These are phyloP conservation scores for Liolophura sinensis DNA, from an alignment of 1,140 invertebrate species.

Conservation along the genomic window DNA sequence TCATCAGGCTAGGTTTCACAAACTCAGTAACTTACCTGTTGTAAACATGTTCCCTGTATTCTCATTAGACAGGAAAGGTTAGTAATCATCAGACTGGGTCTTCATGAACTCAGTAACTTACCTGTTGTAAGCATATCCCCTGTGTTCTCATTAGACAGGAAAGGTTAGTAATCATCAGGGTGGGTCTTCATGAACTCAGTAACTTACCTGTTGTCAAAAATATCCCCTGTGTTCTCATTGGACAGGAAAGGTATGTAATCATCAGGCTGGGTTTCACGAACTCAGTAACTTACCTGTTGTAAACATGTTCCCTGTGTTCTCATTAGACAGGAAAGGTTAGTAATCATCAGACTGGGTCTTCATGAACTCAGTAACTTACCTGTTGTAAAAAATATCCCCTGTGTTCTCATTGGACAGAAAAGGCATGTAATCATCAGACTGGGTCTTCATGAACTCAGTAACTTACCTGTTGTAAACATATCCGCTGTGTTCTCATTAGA, in stretches of 20 bases:
- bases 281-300: slow-evolving; percentile 72
- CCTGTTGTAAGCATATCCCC: slow-evolving; percentile 72
- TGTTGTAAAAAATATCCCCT: too few species aligned
- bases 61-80: slow-evolving; percentile 82
- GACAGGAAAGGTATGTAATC: slow-evolving; percentile 88
- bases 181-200: slow-evolving; percentile 75
- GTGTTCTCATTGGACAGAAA: slow-evolving; percentile 81
- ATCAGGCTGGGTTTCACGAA: slow-evolving; percentile 78
- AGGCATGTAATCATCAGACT: slow-evolving; percentile 84
- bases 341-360: too few species aligned
- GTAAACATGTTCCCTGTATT: slow-evolving; percentile 77
- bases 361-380: too few species aligned
- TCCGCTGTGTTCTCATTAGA: too few species aligned
- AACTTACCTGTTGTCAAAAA: too few species aligned
- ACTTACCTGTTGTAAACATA: too few species aligned
- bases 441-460: slow-evolving; percentile 72
- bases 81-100: slow-evolving; percentile 78
- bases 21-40: slow-evolving; percentile 74
- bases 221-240: slow-evolving; percentile 75
- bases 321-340: too few species aligned
- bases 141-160: slow-evolving; percentile 77
- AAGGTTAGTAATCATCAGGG: slow-evolving; percentile 84
- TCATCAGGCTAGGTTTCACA: slow-evolving; percentile 78
- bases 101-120: slow-evolving; percentile 70
- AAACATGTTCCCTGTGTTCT: too few species aligned